These are phyloP conservation scores for Drosophila picticornis DNA, from an alignment of 2,888 invertebrate genomes.

Conservation along the genomic window DNA sequence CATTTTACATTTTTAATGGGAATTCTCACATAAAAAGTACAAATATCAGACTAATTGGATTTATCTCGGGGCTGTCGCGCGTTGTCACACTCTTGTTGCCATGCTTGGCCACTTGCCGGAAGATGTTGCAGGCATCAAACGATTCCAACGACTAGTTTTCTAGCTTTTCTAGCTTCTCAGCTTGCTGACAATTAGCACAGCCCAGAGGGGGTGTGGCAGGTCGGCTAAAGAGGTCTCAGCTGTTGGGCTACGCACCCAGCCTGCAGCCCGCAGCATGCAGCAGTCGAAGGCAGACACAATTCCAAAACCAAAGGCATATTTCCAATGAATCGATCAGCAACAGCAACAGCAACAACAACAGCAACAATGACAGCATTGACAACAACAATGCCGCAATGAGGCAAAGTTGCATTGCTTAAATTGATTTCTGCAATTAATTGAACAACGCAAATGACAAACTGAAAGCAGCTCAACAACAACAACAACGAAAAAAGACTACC, in stretches of 20 bases:
- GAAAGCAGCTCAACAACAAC: constrained; percentile 34
- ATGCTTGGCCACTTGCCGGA: constrained; percentile 63
- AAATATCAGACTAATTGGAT: constrained; percentile 85
- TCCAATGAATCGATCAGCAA: constrained; percentile 74
- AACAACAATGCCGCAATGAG: constrained; percentile 69
- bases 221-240: not conserved
- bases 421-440: constrained; percentile 84
- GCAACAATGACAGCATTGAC: constrained; percentile 27
- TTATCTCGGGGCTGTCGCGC: constrained; percentile 83
- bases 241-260: constrained; percentile 48
- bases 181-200: constrained; percentile 67
- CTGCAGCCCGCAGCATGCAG: constrained; percentile 20
- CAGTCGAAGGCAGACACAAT: constrained; percentile 52
- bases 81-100: constrained; percentile 78
- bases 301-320: constrained; percentile 67
- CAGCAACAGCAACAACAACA: constrained; percentile 17
- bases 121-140: constrained; percentile 65
- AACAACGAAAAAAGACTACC: constrained; percentile 28
- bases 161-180: constrained; percentile 27
- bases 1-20: constrained; percentile 83
- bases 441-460: constrained; percentile 76
- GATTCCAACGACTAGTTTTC: constrained; percentile 49
- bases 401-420: constrained; percentile 81
- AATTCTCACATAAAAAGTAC: constrained; percentile 84
- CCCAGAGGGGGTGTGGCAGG: not conserved